Evolutionary conservation across 1,140 invertebrate genomes (phyloP).

Genomic region (Brachystomella parvula): DNA sequence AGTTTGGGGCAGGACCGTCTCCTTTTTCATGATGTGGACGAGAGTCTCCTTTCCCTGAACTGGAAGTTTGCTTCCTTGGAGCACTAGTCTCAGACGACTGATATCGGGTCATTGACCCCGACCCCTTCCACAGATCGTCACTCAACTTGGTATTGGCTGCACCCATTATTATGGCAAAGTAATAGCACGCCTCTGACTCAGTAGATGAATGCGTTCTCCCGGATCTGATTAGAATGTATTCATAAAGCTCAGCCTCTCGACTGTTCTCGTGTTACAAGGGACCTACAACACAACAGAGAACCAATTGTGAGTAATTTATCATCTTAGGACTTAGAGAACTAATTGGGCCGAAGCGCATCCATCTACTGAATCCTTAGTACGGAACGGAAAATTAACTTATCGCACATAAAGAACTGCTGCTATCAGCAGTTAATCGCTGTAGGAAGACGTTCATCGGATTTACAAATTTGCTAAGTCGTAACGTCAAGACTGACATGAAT

Average conservation of each 20-base stretch:
- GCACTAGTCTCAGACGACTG: constrained; percentile 12
- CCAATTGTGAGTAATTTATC: constrained; percentile 4
- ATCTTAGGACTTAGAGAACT: constrained; percentile 1
- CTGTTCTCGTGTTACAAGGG: constrained; percentile 9
- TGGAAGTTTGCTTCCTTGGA: constrained; percentile 3
- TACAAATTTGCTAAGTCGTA: not conserved
- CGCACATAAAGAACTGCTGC: not conserved
- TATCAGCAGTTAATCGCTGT: not conserved
- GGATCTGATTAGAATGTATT: constrained; percentile 9
- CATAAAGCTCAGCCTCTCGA: constrained; percentile 3
- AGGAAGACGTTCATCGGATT: not conserved
- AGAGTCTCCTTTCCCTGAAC: not conserved
- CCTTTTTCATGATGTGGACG: not conserved
- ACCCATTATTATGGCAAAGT: constrained; percentile 3
- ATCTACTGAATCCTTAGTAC: constrained; percentile 4
- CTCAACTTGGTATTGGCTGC: constrained; percentile 16
- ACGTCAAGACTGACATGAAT: not conserved
- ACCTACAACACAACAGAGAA: constrained; percentile 15
- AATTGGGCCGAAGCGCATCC: not conserved
- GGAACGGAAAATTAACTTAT: not conserved
- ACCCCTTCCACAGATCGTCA: constrained; percentile 10
- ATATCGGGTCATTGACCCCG: constrained; percentile 14
- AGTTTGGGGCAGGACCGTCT: not conserved
- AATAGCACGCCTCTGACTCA: constrained; percentile 6
- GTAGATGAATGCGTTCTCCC: constrained; percentile 26